Evolutionary conservation across 2,797 vertebrate species (phyloP).

Genomic region (Sebastes variabilis): DNA sequence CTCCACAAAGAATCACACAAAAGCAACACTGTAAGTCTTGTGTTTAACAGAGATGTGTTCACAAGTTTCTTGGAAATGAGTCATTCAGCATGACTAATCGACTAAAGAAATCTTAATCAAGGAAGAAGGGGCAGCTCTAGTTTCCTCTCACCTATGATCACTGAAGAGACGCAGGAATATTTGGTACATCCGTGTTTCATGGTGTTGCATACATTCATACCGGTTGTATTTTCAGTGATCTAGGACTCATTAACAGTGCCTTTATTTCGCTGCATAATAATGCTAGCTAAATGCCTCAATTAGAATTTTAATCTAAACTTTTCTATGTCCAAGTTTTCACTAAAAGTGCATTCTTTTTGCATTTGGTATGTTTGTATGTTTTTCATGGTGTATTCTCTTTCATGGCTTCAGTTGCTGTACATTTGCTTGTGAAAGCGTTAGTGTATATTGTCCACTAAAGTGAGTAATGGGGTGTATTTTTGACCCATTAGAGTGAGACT

Average conservation of each 20-base stretch:
- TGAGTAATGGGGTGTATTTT: neutral
- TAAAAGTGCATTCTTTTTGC: neutral
- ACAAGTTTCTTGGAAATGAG: no score
- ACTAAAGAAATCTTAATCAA: no score
- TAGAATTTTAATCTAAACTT: neutral
- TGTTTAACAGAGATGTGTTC: no score
- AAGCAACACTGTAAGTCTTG: no score
- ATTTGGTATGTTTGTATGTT: neutral
- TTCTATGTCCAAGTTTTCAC: neutral
- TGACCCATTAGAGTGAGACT: neutral
- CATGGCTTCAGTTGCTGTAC: conserved; percentile 1
- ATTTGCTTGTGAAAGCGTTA: conserved; percentile 10
- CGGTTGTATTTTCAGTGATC: neutral
- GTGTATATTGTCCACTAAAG: neutral
- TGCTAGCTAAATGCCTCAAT: neutral
- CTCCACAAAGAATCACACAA: no score
- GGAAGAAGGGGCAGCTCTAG: no score
- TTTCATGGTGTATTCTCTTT: neutral
- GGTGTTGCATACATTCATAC: neutral
- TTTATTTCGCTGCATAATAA: conserved; percentile 1
- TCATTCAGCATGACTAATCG: no score
- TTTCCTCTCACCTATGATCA: neutral
- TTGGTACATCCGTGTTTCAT: neutral
- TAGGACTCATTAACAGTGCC: neutral
- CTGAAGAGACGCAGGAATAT: neutral